These are phyloP conservation scores for Sakesphorus luctuosus DNA, from an alignment of 2,113 vertebrate species.

Conservation along the genomic window DNA sequence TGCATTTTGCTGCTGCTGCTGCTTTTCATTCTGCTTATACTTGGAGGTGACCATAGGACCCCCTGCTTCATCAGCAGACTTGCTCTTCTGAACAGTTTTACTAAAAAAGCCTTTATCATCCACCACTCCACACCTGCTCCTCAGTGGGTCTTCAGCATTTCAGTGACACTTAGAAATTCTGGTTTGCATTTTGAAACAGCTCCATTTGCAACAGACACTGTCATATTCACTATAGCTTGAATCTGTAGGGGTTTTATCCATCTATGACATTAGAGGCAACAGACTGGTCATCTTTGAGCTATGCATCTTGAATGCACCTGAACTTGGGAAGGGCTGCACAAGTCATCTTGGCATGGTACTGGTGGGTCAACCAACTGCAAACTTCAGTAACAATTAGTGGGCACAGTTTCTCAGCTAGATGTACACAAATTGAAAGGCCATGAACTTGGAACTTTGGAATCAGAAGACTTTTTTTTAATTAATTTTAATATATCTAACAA, in stretches of 20 bases:
- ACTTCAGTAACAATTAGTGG: background rate
- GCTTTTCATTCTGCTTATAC: background rate
- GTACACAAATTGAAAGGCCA: background rate
- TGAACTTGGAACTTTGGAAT: background rate
- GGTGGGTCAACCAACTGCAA: background rate
- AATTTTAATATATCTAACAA: background rate
- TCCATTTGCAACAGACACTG: background rate
- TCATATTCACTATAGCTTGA: background rate
- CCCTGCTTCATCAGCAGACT: background rate
- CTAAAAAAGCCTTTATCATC: background rate
- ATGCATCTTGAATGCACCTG: background rate
- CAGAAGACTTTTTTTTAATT: background rate
- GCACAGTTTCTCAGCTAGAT: background rate
- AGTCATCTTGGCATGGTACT: background rate
- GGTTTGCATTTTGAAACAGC: background rate
- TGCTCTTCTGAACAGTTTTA: background rate
- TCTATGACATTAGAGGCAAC: background rate
- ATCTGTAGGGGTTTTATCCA: background rate
- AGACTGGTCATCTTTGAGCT: background rate
- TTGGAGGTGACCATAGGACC: background rate
- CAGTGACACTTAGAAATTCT: background rate
- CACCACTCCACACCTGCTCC: background rate
- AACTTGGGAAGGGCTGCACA: background rate
- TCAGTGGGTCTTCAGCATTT: background rate
- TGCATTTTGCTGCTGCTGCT: background rate